These are phyloP conservation scores for Coecobrya sp. DNA, from an alignment of 2,888 invertebrate species.

Conservation along the genomic window DNA sequence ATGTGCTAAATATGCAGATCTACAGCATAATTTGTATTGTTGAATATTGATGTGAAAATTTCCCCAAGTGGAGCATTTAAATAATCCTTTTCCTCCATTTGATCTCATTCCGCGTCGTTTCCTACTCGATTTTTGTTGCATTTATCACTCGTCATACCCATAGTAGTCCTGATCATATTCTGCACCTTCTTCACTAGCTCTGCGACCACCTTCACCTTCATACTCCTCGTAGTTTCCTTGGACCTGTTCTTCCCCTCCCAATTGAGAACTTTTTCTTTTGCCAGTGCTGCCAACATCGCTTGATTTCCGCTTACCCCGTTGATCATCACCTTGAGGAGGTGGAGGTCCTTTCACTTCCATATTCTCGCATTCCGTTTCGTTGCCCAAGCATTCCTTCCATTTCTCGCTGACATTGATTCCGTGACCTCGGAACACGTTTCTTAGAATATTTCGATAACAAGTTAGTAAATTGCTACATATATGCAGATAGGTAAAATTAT, in stretches of 20 bases:
- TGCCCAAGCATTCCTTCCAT: constrained; percentile 82
- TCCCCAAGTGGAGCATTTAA: too few species aligned
- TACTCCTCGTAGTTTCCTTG: background rate
- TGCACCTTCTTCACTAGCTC: background rate
- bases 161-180: too few species aligned
- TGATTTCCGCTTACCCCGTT: background rate
- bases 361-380: constrained; percentile 81
- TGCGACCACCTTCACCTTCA: background rate
- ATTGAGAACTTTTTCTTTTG: background rate
- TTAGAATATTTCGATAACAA: constrained; percentile 15
- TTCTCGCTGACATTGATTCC: constrained; percentile 82
- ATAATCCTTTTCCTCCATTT: too few species aligned
- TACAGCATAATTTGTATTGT: too few species aligned
- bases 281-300: too few species aligned
- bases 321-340: background rate
- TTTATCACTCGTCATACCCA: too few species aligned
- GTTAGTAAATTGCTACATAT: background rate
- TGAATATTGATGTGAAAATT: too few species aligned
- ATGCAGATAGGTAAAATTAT: background rate
- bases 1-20: too few species aligned
- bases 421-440: constrained; percentile 80
- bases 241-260: background rate
- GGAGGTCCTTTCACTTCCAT: constrained; percentile 77
- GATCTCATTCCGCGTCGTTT: too few species aligned
- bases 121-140: too few species aligned